These are phyloP conservation scores for Percina caprodes DNA, from an alignment of 2,113 vertebrate genomes.

Conservation along the genomic window DNA sequence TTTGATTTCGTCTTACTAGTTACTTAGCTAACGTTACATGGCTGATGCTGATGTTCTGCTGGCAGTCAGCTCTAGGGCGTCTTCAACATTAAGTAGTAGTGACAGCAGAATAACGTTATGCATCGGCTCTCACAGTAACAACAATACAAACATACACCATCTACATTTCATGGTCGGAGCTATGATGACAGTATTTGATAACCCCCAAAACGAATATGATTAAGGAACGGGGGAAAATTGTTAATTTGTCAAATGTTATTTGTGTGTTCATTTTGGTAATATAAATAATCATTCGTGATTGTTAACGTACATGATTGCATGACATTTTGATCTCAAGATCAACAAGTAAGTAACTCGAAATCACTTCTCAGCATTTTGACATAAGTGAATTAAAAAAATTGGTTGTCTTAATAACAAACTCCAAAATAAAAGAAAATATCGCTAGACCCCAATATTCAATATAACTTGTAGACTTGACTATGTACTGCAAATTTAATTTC, in stretches of 20 bases:
- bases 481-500: neutral
- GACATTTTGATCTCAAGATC: neutral
- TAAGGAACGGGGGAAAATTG: neutral
- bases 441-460: neutral
- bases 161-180: neutral
- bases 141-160: neutral
- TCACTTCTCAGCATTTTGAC: neutral
- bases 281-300: neutral
- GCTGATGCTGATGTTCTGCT: neutral
- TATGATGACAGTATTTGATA: neutral
- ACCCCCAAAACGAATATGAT: too few species aligned
- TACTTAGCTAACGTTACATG: too few species aligned
- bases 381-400: neutral
- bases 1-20: neutral
- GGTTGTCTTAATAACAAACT: neutral
- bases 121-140: neutral
- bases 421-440: neutral
- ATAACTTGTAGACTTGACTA: neutral
- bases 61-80: too few species aligned
- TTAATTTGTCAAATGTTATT: neutral
- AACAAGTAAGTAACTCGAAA: neutral
- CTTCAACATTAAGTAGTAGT: neutral
- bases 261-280: neutral
- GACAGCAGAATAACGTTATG: neutral
- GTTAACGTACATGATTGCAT: neutral